Conservation (phyloP, 1,140 invertebrate genomes). For the Drosophila arawakana region DNA sequence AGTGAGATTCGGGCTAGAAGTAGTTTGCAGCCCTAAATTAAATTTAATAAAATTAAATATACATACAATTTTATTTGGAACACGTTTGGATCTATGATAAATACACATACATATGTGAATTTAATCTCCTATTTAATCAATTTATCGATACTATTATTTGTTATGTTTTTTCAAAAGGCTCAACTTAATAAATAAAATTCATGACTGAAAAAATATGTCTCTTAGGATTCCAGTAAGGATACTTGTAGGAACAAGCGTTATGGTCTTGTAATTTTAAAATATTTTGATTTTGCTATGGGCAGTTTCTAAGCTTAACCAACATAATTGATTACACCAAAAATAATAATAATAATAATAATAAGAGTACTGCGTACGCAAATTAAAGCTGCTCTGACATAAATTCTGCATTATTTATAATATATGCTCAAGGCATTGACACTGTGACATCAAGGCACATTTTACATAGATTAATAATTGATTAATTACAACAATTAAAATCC, state of each 20-base stretch:
- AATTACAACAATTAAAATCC: neutral
- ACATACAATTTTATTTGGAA: too few species aligned
- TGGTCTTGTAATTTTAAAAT: neutral
- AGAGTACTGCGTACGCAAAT: neutral
- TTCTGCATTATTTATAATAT: neutral
- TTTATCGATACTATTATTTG: neutral
- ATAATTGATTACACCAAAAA: neutral
- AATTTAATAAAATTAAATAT: too few species aligned
- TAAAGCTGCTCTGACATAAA: neutral
- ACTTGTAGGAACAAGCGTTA: neutral
- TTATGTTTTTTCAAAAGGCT: neutral
- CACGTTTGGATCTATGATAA: too few species aligned
- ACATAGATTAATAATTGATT: neutral
- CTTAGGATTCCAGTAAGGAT: neutral
- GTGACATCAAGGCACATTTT: neutral
- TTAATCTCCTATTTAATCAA: too few species aligned
- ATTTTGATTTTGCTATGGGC: neutral
- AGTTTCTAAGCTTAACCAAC: slow-evolving; percentile 3
- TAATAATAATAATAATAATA: neutral
- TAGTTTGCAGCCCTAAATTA: too few species aligned
- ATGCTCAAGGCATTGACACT: neutral
- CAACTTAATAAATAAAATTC: neutral
- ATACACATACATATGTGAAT: too few species aligned
- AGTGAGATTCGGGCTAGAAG: too few species aligned
- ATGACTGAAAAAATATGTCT: slow-evolving; percentile 13